phyloP scores from a whole-genome alignment of 2,888 invertebrate species.

The Ophonus ardosiacus region DNA sequence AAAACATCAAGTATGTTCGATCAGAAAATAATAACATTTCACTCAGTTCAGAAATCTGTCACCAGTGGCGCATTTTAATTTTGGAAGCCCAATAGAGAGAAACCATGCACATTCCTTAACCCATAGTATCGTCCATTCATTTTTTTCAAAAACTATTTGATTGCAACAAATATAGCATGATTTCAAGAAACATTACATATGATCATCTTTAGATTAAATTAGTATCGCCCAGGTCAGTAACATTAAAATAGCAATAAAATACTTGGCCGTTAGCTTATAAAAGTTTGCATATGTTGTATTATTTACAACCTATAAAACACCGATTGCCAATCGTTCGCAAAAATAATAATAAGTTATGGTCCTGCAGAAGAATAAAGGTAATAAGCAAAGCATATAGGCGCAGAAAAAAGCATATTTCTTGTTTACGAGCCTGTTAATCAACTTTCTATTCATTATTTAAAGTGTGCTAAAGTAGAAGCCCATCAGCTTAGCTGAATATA shows the following conservation, averaged over 20 bases:
- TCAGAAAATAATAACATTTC: too few species aligned
- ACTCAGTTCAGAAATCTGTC: too few species aligned
- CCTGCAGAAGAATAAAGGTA: slow-evolving; percentile 4
- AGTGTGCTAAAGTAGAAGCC: slow-evolving; percentile 47
- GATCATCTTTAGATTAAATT: neutral
- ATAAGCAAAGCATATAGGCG: slow-evolving; percentile 12
- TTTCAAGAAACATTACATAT: neutral
- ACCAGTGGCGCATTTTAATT: too few species aligned
- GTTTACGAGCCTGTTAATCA: slow-evolving; percentile 51
- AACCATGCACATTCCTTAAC: too few species aligned
- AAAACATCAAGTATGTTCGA: too few species aligned
- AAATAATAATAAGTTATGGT: slow-evolving; percentile 16
- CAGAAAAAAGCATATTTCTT: slow-evolving; percentile 35
- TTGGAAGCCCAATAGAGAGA: too few species aligned
- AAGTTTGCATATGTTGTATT: neutral
- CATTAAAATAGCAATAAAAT: neutral
- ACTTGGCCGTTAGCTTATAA: neutral
- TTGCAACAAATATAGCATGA: neutral
- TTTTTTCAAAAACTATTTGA: too few species aligned
- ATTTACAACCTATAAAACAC: neutral
- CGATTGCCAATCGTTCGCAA: neutral
- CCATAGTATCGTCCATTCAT: too few species aligned
- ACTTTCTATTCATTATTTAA: slow-evolving; percentile 60
- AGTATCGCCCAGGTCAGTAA: neutral
- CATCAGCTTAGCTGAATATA: slow-evolving; percentile 54